phyloP scores from a whole-genome alignment of 2,888 invertebrate species.

The Drosophila mercatorum region DNA sequence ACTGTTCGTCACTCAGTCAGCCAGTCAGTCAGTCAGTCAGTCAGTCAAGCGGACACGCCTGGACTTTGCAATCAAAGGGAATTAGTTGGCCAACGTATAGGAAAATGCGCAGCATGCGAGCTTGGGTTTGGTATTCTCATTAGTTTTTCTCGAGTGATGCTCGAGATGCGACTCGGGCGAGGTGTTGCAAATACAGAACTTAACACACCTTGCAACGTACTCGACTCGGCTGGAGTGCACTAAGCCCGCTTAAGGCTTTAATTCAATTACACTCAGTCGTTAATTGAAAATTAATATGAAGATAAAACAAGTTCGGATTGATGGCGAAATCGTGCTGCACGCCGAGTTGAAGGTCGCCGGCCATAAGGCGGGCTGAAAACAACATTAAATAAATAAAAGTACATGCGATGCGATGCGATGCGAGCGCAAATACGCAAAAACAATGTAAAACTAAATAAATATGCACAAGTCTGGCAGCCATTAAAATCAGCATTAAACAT shows the following conservation, averaged over 20 bases:
- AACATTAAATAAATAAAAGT: conserved; percentile 1
- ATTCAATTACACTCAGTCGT: conserved; percentile 44
- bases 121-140: conserved; percentile 52
- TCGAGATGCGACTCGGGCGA: conserved; percentile 30
- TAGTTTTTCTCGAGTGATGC: conserved; percentile 41
- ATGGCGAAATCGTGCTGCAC: conserved; percentile 56
- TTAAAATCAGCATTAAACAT: conserved; percentile 54
- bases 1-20: conserved; percentile 22
- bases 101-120: conserved; percentile 23
- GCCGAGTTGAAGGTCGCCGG: conserved; percentile 58
- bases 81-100: conserved; percentile 58
- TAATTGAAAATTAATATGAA: conserved; percentile 59
- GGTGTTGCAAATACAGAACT: conserved; percentile 45
- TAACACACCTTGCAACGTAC: conserved; percentile 41
- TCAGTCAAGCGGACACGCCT: conserved; percentile 27
- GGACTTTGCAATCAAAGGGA: conserved; percentile 63
- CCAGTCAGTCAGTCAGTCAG: conserved; percentile 6
- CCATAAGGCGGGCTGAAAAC: conserved; percentile 18
- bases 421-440: conserved; percentile 17
- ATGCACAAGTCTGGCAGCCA: conserved; percentile 38
- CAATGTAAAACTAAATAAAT: conserved; percentile 54
- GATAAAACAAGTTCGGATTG: conserved; percentile 33
- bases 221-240: conserved; percentile 42
- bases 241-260: conserved; percentile 41
- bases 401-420: conserved; percentile 7